A percentile compares a stretch with the other conserved stretches of the same genome.
These are phyloP conservation scores for Myotis pilosus DNA, from an alignment of 2,797 vertebrate species.

Conservation along the genomic window DNA sequence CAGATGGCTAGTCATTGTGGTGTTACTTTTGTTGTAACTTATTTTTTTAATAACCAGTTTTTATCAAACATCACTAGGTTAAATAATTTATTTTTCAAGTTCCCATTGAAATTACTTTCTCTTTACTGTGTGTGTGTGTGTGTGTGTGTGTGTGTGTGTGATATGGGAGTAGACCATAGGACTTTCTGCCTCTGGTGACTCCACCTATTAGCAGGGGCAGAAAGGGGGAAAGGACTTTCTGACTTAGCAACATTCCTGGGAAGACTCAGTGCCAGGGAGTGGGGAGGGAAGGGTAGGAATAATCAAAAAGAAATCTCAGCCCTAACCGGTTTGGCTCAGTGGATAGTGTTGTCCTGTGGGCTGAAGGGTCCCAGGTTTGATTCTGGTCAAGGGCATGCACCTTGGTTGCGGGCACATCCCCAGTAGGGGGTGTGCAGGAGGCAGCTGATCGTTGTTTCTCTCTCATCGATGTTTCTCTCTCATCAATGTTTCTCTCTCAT, in stretches of 20 bases:
- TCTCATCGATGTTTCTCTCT: too few relatives aligned
- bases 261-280: neutral
- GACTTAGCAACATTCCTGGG: neutral
- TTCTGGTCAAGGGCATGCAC: too few relatives aligned
- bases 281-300: neutral
- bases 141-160: neutral
- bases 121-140: neutral
- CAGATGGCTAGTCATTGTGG: neutral
- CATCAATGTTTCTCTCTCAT: too few relatives aligned
- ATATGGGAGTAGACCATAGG: neutral
- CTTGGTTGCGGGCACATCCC: too few relatives aligned
- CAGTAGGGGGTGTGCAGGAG: too few relatives aligned
- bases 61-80: conserved; percentile 20
- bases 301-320: neutral
- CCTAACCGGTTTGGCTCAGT: too few relatives aligned
- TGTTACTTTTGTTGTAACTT: conserved; percentile 1
- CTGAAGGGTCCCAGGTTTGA: too few relatives aligned
- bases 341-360: too few relatives aligned
- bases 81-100: conserved; percentile 22
- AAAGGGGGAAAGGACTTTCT: neutral
- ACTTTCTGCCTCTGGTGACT: neutral
- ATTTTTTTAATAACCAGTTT: conserved; percentile 19
- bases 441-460: too few relatives aligned
- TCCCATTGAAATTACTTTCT: neutral
- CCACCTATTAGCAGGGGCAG: neutral